phyloP scores from a whole-genome alignment of 2,113 vertebrate genomes.

The Procavia capensis region DNA sequence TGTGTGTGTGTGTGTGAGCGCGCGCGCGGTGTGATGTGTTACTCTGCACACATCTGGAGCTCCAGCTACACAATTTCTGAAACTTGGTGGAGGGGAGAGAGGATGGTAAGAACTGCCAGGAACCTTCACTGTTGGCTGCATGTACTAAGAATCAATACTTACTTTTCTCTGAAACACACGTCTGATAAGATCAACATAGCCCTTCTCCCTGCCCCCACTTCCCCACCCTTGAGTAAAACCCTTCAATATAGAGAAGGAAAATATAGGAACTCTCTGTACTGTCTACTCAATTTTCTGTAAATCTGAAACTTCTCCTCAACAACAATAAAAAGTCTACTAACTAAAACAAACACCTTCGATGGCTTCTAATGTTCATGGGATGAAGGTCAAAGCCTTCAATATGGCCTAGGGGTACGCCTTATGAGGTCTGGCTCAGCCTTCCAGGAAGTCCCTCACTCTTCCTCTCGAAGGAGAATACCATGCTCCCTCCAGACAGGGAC shows the following conservation, averaged over 20 bases:
- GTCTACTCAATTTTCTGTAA: neutral
- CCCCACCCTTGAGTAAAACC: neutral
- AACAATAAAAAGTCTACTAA: neutral
- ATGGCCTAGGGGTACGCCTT: neutral
- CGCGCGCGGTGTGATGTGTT: neutral
- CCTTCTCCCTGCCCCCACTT: neutral
- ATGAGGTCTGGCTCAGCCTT: neutral
- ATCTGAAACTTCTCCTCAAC: neutral
- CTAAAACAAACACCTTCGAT: neutral
- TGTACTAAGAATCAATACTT: neutral
- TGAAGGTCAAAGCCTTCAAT: neutral
- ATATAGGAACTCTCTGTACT: neutral
- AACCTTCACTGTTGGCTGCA: neutral
- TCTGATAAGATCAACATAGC: neutral
- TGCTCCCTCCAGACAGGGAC: neutral
- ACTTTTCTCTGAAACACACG: neutral
- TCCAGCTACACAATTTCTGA: neutral
- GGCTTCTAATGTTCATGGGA: neutral
- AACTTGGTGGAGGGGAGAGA: neutral
- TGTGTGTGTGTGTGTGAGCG: rapidly evolving
- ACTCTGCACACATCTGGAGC: neutral
- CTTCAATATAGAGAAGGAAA: neutral
- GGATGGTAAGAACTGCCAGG: neutral
- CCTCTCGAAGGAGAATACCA: neutral
- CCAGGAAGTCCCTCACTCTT: neutral